These are phyloP conservation scores for Potorous gilbertii DNA, from an alignment of 2,797 vertebrate genomes.

Conservation along the genomic window DNA sequence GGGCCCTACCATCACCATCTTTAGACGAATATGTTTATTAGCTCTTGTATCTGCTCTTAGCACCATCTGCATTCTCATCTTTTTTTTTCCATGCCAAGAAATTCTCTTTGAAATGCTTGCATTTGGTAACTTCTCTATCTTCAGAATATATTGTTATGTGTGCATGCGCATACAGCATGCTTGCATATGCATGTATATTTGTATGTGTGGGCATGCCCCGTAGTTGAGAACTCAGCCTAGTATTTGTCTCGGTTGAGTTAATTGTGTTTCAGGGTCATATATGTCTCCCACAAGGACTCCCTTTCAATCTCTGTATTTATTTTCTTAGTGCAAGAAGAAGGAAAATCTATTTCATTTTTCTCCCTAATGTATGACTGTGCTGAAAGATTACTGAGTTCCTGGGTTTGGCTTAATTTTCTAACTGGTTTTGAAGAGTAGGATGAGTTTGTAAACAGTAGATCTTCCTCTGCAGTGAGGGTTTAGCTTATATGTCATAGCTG, in stretches of 20 bases:
- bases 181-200: slow-evolving; percentile 21
- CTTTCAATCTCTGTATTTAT: slow-evolving; percentile 49
- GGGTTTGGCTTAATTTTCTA: slow-evolving; percentile 58
- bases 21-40: slow-evolving; percentile 46
- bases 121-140: neutral
- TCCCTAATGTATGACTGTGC: slow-evolving; percentile 1
- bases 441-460: slow-evolving; percentile 27
- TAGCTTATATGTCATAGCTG: slow-evolving; percentile 30
- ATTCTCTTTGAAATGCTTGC: slow-evolving; percentile 48
- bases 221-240: slow-evolving; percentile 22
- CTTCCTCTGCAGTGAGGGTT: slow-evolving; percentile 25
- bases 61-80: slow-evolving; percentile 52
- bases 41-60: slow-evolving; percentile 67
- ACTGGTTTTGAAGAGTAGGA: slow-evolving; percentile 7
- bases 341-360: slow-evolving; percentile 46
- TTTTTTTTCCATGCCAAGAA: slow-evolving; percentile 56
- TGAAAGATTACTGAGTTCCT: slow-evolving; percentile 38
- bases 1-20: slow-evolving; percentile 56
- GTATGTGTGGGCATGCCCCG: slow-evolving; percentile 1
- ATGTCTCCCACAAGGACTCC: slow-evolving; percentile 17
- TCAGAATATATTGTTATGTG: slow-evolving; percentile 50
- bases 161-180: neutral
- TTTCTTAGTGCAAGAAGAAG: slow-evolving; percentile 36
- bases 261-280: slow-evolving; percentile 6
- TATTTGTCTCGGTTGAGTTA: slow-evolving; percentile 62